Base-by-base conservation (phyloP, 2,797 vertebrate species). In the Alcedo atthis region DNA sequence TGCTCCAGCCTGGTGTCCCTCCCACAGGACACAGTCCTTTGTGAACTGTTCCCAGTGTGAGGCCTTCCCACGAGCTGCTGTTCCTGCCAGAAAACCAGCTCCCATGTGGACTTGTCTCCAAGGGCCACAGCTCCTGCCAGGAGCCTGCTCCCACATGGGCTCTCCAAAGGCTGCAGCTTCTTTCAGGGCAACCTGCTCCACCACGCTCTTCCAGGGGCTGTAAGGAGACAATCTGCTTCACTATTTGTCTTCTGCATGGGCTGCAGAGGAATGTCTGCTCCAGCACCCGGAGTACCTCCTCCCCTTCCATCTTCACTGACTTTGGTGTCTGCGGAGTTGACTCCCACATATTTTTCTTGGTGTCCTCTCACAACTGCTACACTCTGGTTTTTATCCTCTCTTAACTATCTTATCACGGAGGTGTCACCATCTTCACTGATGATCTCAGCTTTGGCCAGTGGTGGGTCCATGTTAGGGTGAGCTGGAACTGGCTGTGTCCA, bases 191-290 rank as follows among this genome's bases (percentile, higher is more conserved):
- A 9, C 22, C 51, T 37, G 42, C 15, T 54, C 19, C 12, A 2
- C 10, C 0, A 0, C 6, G 6, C 12, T n/a, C 20, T 15, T 63
- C 25, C 57, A 40, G 2, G 1, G 21, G 54, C 42, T 55, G 15
- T 30, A n/a, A 12, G 10, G 13, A 45, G 25, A n/a, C 8, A 5
- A 17, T 10, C 46, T 51, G 30, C 51, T 58, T 58, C 51, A 33
- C 22, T 2, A 0, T 18, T 18, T 9, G 24, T 7, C 62, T 55
- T 33, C 30, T 46, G 33, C 30, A 6, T 3, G 14, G 32, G 62
- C 45, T 48, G 12, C 10, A 6, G 17, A 7, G 7, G 18, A 51
- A 25, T 43, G n/a, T 69, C 78, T 55, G 32, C 45, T 76, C 42
- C 4, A 3, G 18, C 6, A 33, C 26, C 8, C 35, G n/a, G 11